These are phyloP conservation scores for Gobio occitaniae DNA, from an alignment of 2,797 vertebrate genomes.

Conservation along the genomic window DNA sequence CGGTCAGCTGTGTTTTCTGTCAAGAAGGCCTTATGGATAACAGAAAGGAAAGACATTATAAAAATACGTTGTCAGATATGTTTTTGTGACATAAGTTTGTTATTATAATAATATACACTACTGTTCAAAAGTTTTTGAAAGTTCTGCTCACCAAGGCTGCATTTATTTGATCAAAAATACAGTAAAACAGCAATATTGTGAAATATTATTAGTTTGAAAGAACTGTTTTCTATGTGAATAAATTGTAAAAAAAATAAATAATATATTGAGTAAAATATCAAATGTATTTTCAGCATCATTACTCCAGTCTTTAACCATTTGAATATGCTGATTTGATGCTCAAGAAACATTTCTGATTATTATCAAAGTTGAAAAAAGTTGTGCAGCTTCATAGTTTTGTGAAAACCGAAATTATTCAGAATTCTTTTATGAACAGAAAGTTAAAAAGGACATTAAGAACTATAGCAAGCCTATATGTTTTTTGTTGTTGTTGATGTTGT, in stretches of 20 bases:
- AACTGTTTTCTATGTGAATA: not conserved
- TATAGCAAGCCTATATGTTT: too few species aligned
- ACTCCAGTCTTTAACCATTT: not conserved
- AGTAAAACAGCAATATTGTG: not conserved
- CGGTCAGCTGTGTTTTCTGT: slow-evolving; percentile 10
- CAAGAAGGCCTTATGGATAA: not conserved
- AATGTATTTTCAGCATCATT: not conserved
- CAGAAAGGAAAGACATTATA: not conserved
- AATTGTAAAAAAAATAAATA: not conserved
- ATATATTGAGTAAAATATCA: too few species aligned
- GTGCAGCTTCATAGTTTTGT: not conserved
- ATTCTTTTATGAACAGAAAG: too few species aligned
- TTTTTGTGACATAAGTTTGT: not conserved
- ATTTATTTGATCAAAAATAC: not conserved
- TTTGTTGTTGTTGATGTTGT: too few species aligned
- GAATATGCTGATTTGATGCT: too few species aligned
- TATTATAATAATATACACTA: not conserved
- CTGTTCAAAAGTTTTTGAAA: not conserved
- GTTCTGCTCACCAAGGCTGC: not conserved
- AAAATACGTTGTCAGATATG: not conserved
- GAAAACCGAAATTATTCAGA: not conserved
- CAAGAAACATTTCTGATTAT: not conserved
- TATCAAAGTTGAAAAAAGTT: not conserved
- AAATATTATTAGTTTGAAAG: not conserved
- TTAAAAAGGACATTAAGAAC: too few species aligned